Conservation (phyloP, 2,797 vertebrate species). For the Eidolon dupreanum region DNA sequence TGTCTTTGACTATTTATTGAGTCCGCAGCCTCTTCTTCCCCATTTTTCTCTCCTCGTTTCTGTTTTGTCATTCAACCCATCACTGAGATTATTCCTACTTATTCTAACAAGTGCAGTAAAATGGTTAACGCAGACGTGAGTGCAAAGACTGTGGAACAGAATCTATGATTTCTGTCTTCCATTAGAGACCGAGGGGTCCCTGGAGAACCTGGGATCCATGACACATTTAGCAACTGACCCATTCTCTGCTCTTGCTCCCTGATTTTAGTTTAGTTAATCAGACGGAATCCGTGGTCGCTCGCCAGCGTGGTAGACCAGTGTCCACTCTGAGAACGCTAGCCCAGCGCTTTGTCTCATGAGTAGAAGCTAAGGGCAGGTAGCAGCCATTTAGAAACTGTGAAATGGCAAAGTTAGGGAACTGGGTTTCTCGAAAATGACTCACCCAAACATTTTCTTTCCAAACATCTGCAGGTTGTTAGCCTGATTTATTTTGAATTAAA, state of each 20-base stretch:
- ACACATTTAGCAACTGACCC: not conserved
- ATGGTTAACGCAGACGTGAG: not conserved
- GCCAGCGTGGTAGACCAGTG: not conserved
- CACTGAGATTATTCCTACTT: not conserved
- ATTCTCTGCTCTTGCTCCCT: not conserved
- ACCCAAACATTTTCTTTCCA: conserved; percentile 84
- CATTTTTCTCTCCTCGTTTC: not conserved
- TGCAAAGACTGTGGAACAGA: not conserved
- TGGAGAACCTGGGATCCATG: not conserved
- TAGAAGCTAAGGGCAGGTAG: conserved; percentile 51
- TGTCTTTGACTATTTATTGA: not conserved
- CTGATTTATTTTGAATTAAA: conserved; percentile 87
- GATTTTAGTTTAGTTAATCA: not conserved
- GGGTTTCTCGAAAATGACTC: conserved; percentile 80
- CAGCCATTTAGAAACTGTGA: conserved; percentile 71
- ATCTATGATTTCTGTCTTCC: not conserved
- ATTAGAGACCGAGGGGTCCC: not conserved
- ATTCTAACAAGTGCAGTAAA: not conserved
- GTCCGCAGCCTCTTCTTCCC: not conserved
- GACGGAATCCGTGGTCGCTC: not conserved
- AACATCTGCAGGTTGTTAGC: conserved; percentile 88
- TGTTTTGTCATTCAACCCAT: not conserved
- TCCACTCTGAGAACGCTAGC: not conserved
- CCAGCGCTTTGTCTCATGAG: not conserved
- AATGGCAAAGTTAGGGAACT: conserved; percentile 75